phyloP scores from a whole-genome alignment of 2,888 invertebrate genomes.

The Drosophila meridionalis region DNA sequence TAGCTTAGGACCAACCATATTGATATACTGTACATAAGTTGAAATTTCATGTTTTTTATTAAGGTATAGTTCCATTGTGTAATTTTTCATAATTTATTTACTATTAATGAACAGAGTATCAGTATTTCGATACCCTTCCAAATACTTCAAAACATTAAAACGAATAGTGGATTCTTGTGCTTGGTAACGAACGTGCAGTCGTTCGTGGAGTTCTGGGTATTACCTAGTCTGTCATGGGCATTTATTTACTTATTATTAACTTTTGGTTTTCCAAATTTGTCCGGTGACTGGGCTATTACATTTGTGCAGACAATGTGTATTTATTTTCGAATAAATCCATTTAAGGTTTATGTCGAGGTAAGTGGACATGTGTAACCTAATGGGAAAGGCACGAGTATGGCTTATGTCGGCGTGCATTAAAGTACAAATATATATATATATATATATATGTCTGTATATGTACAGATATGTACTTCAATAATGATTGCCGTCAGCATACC shows the following conservation, averaged over 20 bases:
- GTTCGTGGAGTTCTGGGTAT: background rate
- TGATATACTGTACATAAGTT: too few species aligned
- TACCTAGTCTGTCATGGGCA: background rate
- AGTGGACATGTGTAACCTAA: conserved; percentile 18
- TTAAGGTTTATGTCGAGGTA: conserved; percentile 20
- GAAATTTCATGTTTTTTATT: too few species aligned
- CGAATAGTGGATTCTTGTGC: too few species aligned
- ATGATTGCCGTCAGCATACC: conserved; percentile 17
- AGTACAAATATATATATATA: background rate
- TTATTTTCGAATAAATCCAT: conserved; percentile 19
- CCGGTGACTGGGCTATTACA: conserved; percentile 5
- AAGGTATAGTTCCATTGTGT: too few species aligned
- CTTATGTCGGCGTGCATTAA: background rate
- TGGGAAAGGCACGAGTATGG: conserved; percentile 4
- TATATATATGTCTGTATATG: background rate
- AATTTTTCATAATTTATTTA: too few species aligned
- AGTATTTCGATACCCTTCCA: background rate
- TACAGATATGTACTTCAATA: conserved; percentile 6
- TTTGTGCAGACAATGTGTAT: conserved; percentile 13
- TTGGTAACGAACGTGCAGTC: too few species aligned
- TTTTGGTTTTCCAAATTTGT: conserved; percentile 37
- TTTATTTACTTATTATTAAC: background rate
- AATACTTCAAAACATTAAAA: background rate
- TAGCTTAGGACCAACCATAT: too few species aligned
- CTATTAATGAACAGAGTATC: too few species aligned